Evolutionary conservation across 2,113 vertebrate genomes (phyloP).

Genomic region (Siphamia tubifer): DNA sequence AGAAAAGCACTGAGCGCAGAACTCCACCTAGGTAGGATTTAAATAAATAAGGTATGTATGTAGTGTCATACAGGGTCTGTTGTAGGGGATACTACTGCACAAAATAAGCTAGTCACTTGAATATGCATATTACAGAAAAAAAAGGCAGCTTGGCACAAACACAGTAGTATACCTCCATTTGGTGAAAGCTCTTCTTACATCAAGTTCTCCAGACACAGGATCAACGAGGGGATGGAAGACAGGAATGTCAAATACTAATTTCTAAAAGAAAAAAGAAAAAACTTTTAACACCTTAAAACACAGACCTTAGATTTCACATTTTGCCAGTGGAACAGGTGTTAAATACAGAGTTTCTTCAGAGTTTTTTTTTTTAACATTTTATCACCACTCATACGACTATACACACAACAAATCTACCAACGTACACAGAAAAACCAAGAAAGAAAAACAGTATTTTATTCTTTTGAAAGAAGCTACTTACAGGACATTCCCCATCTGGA

Average conservation of each 20-base stretch:
- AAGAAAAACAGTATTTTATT: too few species aligned
- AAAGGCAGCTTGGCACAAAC: background rate
- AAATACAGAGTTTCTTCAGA: too few species aligned
- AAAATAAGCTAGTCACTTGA: background rate
- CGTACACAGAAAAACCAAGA: background rate
- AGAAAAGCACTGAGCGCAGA: too few species aligned
- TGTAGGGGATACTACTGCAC: too few species aligned
- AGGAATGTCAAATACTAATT: conserved; percentile 94
- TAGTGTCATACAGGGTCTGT: too few species aligned
- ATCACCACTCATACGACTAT: too few species aligned
- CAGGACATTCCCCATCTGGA: conserved; percentile 95
- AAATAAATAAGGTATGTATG: too few species aligned
- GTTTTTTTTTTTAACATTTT: too few species aligned
- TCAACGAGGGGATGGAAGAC: conserved; percentile 97
- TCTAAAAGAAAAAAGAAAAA: conserved; percentile 68
- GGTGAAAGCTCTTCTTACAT: conserved; percentile 95
- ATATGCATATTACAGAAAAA: background rate
- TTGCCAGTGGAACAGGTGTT: too few species aligned
- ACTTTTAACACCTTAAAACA: background rate
- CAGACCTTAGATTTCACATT: background rate
- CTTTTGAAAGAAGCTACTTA: conserved; percentile 43
- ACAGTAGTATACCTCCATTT: conserved; percentile 94
- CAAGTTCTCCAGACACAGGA: conserved; percentile 92
- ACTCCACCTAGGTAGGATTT: too few species aligned
- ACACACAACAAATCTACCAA: too few species aligned